Base-by-base conservation (phyloP, 2,113 vertebrate species). In the Cebidichthys violaceus region DNA sequence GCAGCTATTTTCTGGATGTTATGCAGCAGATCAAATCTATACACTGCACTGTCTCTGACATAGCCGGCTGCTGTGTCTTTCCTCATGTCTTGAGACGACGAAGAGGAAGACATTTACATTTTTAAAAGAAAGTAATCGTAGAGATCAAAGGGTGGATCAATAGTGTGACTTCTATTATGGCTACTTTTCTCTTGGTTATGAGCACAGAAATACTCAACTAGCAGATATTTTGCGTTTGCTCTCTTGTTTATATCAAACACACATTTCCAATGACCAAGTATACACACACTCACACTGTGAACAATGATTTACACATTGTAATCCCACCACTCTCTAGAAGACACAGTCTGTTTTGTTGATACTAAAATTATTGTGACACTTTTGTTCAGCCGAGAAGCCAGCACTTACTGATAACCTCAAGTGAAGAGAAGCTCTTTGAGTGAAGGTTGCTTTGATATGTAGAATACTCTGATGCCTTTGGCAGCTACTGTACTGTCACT, bases 401-500 rank as follows among this genome's bases (percentile, higher is more conserved):
- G 89, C 84, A 88, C 72, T 90, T 85, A 88, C 76, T 73, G 78
- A 90, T 86, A 35, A 91, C 61, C 84, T 84, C 76, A 82, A 77
- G 78, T 69, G 27, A 79, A 86, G 71, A 77, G 68, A 27, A 65
- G 78, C 67, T 75, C 59, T 86, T 67, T 81, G 83, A 83, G 67
- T 33, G 70, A 72, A 75, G 71, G 80, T 65, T 87, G 86, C 88
- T 83, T 84, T 81, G 80, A 89, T 70, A 82, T 84, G 77, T 88
- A 62, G 70, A 89, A 88, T 41, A 87, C 82, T 93, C 86, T n/a
- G 70, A 93, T 88, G 90, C 89, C 89, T 91, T 90, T 7, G 85
- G 91, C 94, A 94, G 94, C 92, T 94, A 91, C 81, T 90, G 77
- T 89, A 89, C 88, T 88, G 82, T 92, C 89, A 85, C 79, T 88